These are phyloP conservation scores for Hyles vespertilio DNA, from an alignment of 1,140 invertebrate species.

Conservation along the genomic window DNA sequence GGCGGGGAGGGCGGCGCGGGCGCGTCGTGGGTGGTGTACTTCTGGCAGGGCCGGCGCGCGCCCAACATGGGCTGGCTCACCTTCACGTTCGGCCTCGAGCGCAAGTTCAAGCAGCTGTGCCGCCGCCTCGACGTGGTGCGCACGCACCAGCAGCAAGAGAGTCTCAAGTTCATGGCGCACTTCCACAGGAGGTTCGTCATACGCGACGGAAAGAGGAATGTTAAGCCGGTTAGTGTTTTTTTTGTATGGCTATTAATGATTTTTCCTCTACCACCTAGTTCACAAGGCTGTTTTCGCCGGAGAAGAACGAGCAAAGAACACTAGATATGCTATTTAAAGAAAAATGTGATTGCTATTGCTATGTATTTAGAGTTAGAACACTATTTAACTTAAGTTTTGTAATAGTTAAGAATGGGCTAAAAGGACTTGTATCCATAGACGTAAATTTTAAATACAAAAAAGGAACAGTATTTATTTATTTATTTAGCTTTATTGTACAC, in stretches of 20 bases:
- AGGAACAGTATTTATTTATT: neutral
- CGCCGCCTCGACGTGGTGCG: slow-evolving; percentile 97
- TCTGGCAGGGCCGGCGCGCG: slow-evolving; percentile 96
- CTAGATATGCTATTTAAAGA: too few species aligned
- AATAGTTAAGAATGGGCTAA: too few species aligned
- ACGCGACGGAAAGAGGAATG: slow-evolving; percentile 90
- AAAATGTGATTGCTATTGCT: too few species aligned
- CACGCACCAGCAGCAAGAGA: slow-evolving; percentile 99
- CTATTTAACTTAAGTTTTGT: too few species aligned
- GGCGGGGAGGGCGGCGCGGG: slow-evolving; percentile 81
- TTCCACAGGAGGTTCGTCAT: slow-evolving; percentile 98
- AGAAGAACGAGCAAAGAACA: too few species aligned
- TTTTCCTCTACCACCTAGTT: too few species aligned
- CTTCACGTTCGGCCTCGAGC: slow-evolving; percentile 98
- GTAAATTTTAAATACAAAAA: too few species aligned
- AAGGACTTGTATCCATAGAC: neutral
- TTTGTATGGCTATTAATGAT: too few species aligned
- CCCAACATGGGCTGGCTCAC: slow-evolving; percentile 99
- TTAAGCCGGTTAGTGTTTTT: slow-evolving; percentile 58
- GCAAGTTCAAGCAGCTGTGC: slow-evolving; percentile 97
- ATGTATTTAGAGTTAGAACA: neutral
- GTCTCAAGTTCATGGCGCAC: slow-evolving; percentile 98
- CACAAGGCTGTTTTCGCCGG: too few species aligned
- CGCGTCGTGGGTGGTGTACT: slow-evolving; percentile 98
- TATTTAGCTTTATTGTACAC: neutral